Evolutionary conservation across 2,888 invertebrate species (phyloP).

Genomic region (Drosophila acutilabella): DNA sequence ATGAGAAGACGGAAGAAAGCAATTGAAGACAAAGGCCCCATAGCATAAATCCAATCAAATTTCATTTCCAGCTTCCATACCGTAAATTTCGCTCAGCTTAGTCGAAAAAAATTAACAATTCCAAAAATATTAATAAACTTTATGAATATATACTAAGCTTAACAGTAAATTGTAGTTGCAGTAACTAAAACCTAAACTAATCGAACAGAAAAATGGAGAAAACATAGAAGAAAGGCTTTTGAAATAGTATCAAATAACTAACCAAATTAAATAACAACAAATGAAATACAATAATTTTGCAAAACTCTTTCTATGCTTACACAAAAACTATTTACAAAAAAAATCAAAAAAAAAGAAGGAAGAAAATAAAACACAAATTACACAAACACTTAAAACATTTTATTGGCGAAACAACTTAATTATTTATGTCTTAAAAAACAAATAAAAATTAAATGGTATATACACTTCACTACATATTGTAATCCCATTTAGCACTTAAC

Average conservation of each 20-base stretch:
- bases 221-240: slow-evolving; percentile 37
- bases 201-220: slow-evolving; percentile 5
- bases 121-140: slow-evolving; percentile 1
- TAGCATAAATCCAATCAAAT: slow-evolving; percentile 24
- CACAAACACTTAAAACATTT: slow-evolving; percentile 60
- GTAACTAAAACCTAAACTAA: slow-evolving; percentile 28
- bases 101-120: neutral
- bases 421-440: slow-evolving; percentile 52
- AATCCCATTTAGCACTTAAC: slow-evolving; percentile 71
- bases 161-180: slow-evolving; percentile 37
- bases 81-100: slow-evolving; percentile 20
- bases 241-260: slow-evolving; percentile 35
- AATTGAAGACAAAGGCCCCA: slow-evolving; percentile 38
- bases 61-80: neutral
- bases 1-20: slow-evolving; percentile 41
- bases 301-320: slow-evolving; percentile 68
- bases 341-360: slow-evolving; percentile 31
- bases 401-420: slow-evolving; percentile 74
- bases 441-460: slow-evolving; percentile 47
- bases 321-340: slow-evolving; percentile 63
- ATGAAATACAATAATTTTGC: slow-evolving; percentile 69
- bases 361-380: slow-evolving; percentile 25
- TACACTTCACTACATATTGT: slow-evolving; percentile 53
- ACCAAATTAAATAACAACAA: slow-evolving; percentile 31
- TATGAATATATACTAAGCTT: slow-evolving; percentile 15